Evolutionary conservation across 1,140 invertebrate species (phyloP).

Genomic region (Leptoteleia sp.): DNA sequence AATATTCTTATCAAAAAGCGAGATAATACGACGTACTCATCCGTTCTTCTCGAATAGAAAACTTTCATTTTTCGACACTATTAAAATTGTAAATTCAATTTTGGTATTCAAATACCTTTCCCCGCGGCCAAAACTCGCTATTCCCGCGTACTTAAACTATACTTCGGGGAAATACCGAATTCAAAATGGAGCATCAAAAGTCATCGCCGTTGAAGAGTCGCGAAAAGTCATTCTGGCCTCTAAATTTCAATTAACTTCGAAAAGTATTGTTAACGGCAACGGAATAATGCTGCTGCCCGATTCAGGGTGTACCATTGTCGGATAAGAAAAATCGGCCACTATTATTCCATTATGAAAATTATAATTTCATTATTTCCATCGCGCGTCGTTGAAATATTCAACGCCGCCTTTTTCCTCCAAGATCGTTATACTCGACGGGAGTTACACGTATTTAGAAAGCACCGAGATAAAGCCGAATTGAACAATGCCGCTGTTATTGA

Average conservation of each 20-base stretch:
- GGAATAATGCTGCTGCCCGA: neutral
- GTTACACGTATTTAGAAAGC: constrained; percentile 14
- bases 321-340: neutral
- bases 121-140: too few relatives aligned
- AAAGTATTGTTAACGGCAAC: neutral
- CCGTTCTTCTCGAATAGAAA: too few relatives aligned
- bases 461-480: constrained; percentile 8
- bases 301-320: neutral
- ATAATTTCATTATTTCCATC: constrained; percentile 8
- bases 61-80: too few relatives aligned
- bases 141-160: neutral
- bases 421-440: constrained; percentile 1
- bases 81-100: constrained; percentile 11
- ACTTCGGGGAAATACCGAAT: constrained; percentile 10
- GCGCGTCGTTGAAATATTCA: constrained; percentile 13
- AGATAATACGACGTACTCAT: too few relatives aligned
- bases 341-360: constrained; percentile 2
- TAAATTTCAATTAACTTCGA: neutral
- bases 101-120: neutral
- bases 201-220: neutral
- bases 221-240: neutral
- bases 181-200: neutral
- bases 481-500: constrained; percentile 27
- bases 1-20: too few relatives aligned
- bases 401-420: constrained; percentile 1